Percentiles rank a stretch among this genome's conserved stretches.
Evolutionary conservation across 2,888 invertebrate species (phyloP).

Genomic region (Odontomyia ornata): DNA sequence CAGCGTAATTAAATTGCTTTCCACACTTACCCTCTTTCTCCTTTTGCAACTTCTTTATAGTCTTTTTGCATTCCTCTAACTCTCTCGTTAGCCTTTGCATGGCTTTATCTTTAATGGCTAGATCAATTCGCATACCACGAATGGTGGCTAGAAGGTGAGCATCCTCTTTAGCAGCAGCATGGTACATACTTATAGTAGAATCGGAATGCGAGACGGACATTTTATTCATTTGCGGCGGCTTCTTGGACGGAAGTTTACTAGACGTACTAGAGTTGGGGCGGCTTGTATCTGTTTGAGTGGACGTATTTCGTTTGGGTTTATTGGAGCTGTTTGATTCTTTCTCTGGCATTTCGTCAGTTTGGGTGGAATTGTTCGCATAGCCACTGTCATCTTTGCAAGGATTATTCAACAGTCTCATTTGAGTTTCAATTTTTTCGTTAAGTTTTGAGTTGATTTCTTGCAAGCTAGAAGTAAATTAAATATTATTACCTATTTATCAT

Average conservation of each 20-base stretch:
- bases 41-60: constrained; percentile 77
- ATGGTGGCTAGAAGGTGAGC: constrained; percentile 81
- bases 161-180: constrained; percentile 72
- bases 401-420: constrained; percentile 61
- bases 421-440: constrained; percentile 67
- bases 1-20: background rate
- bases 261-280: constrained; percentile 54
- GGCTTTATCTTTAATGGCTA: constrained; percentile 77
- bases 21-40: constrained; percentile 72
- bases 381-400: constrained; percentile 47
- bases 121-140: constrained; percentile 78
- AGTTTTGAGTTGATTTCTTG: constrained; percentile 66
- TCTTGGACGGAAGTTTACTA: constrained; percentile 57
- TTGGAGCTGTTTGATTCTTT: constrained; percentile 53
- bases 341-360: constrained; percentile 59
- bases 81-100: constrained; percentile 78
- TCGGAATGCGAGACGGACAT: constrained; percentile 67
- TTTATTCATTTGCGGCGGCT: constrained; percentile 43
- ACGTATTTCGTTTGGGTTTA: constrained; percentile 60
- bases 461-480: constrained; percentile 54
- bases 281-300: constrained; percentile 66
- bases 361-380: constrained; percentile 57
- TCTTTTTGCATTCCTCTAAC: constrained; percentile 78
- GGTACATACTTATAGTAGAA: constrained; percentile 59
- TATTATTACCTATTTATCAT: constrained; percentile 3